Percentiles rank a stretch among this genome's conserved stretches.
phyloP scores from a whole-genome alignment of 1,140 invertebrate genomes.

The Drosophila saltans region DNA sequence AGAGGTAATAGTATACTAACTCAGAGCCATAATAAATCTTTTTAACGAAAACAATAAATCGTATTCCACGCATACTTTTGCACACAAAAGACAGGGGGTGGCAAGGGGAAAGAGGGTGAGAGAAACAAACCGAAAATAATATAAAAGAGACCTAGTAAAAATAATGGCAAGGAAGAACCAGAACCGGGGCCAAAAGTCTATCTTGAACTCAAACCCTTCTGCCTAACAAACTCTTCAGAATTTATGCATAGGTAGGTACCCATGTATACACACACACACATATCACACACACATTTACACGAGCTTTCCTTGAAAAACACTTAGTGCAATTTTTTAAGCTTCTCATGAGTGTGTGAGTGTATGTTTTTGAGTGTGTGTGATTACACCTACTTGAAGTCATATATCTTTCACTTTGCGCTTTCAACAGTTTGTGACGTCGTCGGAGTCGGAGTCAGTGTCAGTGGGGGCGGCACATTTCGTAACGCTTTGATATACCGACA shows the following conservation, averaged over 20 bases:
- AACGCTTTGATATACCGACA: conserved; percentile 78
- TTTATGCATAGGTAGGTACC: conserved; percentile 43
- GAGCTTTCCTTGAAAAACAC: conserved; percentile 67
- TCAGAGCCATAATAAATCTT: conserved; percentile 70
- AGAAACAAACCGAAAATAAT: conserved; percentile 28
- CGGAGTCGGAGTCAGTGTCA: conserved; percentile 26
- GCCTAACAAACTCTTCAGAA: conserved; percentile 48
- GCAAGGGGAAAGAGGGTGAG: conserved; percentile 5
- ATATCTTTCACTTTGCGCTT: conserved; percentile 81
- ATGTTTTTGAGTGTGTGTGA: conserved; percentile 52
- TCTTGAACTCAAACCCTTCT: conserved; percentile 38
- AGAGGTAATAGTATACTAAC: not conserved
- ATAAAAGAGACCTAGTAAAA: conserved; percentile 43
- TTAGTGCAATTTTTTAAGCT: conserved; percentile 67
- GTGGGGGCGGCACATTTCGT: conserved; percentile 59
- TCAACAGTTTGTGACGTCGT: conserved; percentile 77
- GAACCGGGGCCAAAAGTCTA: conserved; percentile 17
- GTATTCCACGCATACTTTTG: conserved; percentile 76
- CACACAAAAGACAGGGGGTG: conserved; percentile 39
- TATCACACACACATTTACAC: conserved; percentile 36
- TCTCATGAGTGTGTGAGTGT: conserved; percentile 37
- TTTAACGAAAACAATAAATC: conserved; percentile 81
- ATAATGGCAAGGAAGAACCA: conserved; percentile 1
- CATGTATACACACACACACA: conserved; percentile 32
- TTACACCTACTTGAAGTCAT: conserved; percentile 81